These are phyloP conservation scores for Melieria picta DNA, from an alignment of 2,888 invertebrate genomes.

Conservation along the genomic window DNA sequence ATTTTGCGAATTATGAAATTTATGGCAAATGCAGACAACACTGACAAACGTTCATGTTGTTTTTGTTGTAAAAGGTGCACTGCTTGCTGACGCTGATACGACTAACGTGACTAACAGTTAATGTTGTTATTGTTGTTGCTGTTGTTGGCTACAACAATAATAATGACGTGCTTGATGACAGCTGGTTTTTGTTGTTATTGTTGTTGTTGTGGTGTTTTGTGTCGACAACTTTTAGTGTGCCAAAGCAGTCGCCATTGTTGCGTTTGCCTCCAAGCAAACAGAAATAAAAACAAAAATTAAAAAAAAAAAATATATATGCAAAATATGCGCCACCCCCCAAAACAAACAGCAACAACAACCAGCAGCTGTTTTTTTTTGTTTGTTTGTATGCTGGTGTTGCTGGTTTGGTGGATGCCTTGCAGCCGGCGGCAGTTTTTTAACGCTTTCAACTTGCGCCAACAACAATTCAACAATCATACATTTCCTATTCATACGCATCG, in stretches of 20 bases:
- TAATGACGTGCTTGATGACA: neutral
- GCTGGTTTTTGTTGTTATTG: too few relatives aligned
- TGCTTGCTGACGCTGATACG: neutral
- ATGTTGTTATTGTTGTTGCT: neutral
- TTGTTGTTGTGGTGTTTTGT: neutral
- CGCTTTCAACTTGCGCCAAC: too few relatives aligned
- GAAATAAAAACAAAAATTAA: neutral
- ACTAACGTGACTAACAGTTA: neutral
- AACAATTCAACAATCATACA: neutral
- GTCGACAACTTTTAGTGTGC: neutral
- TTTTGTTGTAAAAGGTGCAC: neutral
- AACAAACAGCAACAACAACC: too few relatives aligned
- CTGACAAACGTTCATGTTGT: neutral
- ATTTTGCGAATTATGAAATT: too few relatives aligned
- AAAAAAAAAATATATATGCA: too few relatives aligned
- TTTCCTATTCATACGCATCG: constrained; percentile 17
- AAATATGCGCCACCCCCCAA: too few relatives aligned
- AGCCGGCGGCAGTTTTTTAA: too few relatives aligned
- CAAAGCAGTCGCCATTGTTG: too few relatives aligned
- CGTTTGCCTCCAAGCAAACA: neutral
- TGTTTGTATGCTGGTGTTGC: too few relatives aligned
- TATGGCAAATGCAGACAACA: too few relatives aligned
- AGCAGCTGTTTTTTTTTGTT: too few relatives aligned
- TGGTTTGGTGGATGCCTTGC: too few relatives aligned
- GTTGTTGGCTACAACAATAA: neutral